Percentiles rank a stretch among this genome's conserved stretches.
phyloP scores from a whole-genome alignment of 1,140 invertebrate species.

The Lordiphosa mommai region DNA sequence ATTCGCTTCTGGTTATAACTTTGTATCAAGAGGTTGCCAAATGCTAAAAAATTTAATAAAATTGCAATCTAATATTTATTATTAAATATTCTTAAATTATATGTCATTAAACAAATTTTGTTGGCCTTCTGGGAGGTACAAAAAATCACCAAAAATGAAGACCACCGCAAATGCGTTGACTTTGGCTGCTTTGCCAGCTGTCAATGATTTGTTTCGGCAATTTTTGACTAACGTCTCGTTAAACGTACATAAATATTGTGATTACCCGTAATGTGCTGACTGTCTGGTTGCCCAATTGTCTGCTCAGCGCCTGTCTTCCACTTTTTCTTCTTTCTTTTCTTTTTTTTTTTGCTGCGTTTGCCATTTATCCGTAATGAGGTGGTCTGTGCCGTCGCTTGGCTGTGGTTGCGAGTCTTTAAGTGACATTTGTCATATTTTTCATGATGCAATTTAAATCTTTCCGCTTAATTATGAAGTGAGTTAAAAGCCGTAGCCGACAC shows the following conservation, averaged over 20 bases:
- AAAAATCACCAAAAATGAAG: conserved; percentile 25
- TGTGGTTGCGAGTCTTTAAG: conserved; percentile 21
- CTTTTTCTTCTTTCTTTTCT: neutral
- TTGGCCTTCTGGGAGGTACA: neutral
- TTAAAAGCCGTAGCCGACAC: conserved; percentile 40
- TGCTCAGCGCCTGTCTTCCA: conserved; percentile 29
- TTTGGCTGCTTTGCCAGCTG: conserved; percentile 48
- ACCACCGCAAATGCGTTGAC: conserved; percentile 53
- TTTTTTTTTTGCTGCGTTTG: conserved; percentile 33
- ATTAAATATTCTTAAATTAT: too few species aligned
- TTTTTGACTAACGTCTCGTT: conserved; percentile 60
- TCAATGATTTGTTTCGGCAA: conserved; percentile 74
- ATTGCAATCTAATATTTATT: too few species aligned
- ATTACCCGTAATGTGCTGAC: conserved; percentile 69
- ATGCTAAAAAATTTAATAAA: too few species aligned
- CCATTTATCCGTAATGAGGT: conserved; percentile 54
- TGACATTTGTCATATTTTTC: conserved; percentile 5
- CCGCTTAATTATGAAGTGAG: conserved; percentile 22
- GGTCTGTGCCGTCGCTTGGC: conserved; percentile 5
- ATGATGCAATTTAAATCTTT: conserved; percentile 16
- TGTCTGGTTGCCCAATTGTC: conserved; percentile 24
- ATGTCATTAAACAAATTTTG: neutral
- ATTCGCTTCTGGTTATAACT: too few species aligned
- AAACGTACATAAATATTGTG: conserved; percentile 72
- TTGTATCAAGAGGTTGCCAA: too few species aligned